phyloP scores from a whole-genome alignment of 1,140 invertebrate species.

The Zaprionus kolodkinae region DNA sequence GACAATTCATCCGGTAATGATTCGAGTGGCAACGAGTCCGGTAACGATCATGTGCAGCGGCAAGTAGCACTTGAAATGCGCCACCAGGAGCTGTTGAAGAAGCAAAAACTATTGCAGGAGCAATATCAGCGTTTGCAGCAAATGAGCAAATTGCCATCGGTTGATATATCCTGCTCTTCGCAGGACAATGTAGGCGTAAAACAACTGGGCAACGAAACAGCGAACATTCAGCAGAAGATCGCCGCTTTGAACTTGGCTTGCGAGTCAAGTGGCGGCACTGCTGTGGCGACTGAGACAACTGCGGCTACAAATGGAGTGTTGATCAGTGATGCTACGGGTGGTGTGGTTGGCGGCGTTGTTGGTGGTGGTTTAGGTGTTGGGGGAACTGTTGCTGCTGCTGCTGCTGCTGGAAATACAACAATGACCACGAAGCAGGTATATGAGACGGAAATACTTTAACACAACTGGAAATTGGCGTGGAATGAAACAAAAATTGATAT shows the following conservation, averaged over 20 bases:
- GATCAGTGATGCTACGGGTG: slow-evolving; percentile 79
- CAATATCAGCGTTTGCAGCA: slow-evolving; percentile 94
- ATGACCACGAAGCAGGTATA: slow-evolving; percentile 90
- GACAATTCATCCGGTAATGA: slow-evolving; percentile 75
- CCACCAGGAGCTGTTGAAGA: slow-evolving; percentile 93
- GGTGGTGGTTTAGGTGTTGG: slow-evolving; percentile 53
- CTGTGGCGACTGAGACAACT: slow-evolving; percentile 83
- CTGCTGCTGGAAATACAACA: slow-evolving; percentile 46
- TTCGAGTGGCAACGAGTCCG: slow-evolving; percentile 87
- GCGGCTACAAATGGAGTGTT: slow-evolving; percentile 60
- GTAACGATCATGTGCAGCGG: slow-evolving; percentile 87
- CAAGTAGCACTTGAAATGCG: slow-evolving; percentile 92
- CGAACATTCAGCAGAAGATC: slow-evolving; percentile 93
- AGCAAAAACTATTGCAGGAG: slow-evolving; percentile 94
- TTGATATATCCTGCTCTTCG: slow-evolving; percentile 85
- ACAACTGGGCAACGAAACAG: slow-evolving; percentile 94
- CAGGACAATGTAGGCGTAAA: slow-evolving; percentile 87
- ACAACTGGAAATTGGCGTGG: slow-evolving; percentile 79
- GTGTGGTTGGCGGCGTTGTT: slow-evolving; percentile 58
- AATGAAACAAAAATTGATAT: slow-evolving; percentile 84
- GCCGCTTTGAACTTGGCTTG: slow-evolving; percentile 84
- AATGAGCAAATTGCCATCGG: slow-evolving; percentile 89
- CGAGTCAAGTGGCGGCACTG: slow-evolving; percentile 84
- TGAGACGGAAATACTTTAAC: slow-evolving; percentile 94
- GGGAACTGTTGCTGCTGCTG: slow-evolving; percentile 40